Percentiles rank a stretch among this genome's conserved stretches.
These are phyloP conservation scores for Aphyosemion australe DNA, from an alignment of 2,113 vertebrate genomes.

Conservation along the genomic window DNA sequence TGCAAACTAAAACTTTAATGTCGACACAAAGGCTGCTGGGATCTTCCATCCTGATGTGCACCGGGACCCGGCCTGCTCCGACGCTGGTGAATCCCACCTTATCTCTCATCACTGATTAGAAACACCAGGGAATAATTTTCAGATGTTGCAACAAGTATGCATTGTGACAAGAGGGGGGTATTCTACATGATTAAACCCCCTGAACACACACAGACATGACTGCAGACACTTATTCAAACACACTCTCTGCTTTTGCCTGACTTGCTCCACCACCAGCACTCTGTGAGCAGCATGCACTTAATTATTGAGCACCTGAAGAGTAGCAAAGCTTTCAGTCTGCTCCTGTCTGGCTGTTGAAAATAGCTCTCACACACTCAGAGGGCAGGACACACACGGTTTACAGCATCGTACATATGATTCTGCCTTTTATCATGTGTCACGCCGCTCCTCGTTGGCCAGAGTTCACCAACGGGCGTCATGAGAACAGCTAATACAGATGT, in stretches of 20 bases:
- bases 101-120: slow-evolving; percentile 30
- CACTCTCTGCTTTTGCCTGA: slow-evolving; percentile 62
- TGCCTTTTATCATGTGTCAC: slow-evolving; percentile 25
- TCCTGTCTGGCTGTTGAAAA: slow-evolving; percentile 59
- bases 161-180: slow-evolving; percentile 13
- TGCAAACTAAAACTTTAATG: slow-evolving; percentile 82
- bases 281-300: slow-evolving; percentile 59
- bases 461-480: slow-evolving; percentile 1
- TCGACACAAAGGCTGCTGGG: slow-evolving; percentile 53
- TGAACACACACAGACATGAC: slow-evolving; percentile 8
- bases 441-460: slow-evolving; percentile 13
- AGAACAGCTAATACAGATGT: slow-evolving; percentile 36
- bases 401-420: slow-evolving; percentile 35
- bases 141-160: slow-evolving; percentile 41
- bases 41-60: slow-evolving; percentile 48
- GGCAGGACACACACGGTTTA: slow-evolving; percentile 32
- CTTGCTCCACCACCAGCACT: slow-evolving; percentile 58
- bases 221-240: slow-evolving; percentile 19
- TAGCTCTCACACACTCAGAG: slow-evolving; percentile 29
- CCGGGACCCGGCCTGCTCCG: slow-evolving; percentile 36
- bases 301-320: slow-evolving; percentile 75
- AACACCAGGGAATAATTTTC: slow-evolving; percentile 47
- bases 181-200: slow-evolving; percentile 9
- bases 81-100: not conserved
- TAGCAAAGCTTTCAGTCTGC: slow-evolving; percentile 47